Evolutionary conservation across 2,113 vertebrate genomes (phyloP).

Genomic region (Erinaceus europaeus): DNA sequence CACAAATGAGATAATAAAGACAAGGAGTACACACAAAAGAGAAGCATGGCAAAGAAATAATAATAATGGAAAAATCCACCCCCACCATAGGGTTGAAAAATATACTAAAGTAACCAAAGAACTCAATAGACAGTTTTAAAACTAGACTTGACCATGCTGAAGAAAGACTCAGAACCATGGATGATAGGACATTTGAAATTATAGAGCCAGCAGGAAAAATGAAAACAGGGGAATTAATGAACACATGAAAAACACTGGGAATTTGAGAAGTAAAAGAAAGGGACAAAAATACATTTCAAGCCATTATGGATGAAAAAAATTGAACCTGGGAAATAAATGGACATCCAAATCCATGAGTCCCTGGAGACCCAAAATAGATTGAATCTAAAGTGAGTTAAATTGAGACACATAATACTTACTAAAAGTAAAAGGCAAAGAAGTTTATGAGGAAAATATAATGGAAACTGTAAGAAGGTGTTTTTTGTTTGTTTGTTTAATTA

Average conservation of each 20-base stretch:
- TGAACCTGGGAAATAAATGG: neutral
- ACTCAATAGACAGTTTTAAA: neutral
- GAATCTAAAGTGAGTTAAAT: neutral
- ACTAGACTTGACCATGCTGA: neutral
- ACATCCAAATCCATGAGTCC: neutral
- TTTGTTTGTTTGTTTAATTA: too few relatives aligned
- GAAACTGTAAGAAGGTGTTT: too few relatives aligned
- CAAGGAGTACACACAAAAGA: neutral
- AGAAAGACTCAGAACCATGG: neutral
- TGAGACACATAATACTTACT: neutral
- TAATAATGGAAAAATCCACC: neutral
- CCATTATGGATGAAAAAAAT: neutral
- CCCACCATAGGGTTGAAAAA: neutral
- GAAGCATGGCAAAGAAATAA: neutral
- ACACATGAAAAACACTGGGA: neutral
- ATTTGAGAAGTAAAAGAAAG: neutral
- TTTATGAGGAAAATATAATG: too few relatives aligned
- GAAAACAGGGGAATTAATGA: neutral
- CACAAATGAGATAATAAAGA: neutral
- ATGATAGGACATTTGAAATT: neutral
- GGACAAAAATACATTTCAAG: neutral
- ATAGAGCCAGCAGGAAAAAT: too few relatives aligned
- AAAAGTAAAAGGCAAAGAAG: neutral
- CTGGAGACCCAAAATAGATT: neutral
- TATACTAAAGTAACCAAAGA: neutral